Conservation (phyloP, 2,113 vertebrate genomes). For the Sinocyclocheilus anshuiensis region DNA sequence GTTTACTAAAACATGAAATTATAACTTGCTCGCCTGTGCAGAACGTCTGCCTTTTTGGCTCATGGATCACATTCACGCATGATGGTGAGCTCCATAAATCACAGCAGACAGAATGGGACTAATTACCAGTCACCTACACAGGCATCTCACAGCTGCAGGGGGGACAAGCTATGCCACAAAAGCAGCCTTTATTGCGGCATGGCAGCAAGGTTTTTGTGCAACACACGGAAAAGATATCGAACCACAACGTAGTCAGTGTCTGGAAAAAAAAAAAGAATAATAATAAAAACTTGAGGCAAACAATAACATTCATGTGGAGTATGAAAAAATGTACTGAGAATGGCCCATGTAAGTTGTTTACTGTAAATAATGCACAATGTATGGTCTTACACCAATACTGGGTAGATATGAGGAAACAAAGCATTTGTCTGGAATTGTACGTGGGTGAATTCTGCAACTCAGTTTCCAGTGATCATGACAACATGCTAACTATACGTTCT, state of each 20-base stretch:
- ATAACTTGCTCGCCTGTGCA: conserved; percentile 55
- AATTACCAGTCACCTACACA: conserved; percentile 74
- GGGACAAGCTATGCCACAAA: conserved; percentile 12
- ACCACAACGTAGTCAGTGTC: not conserved
- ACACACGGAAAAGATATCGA: not conserved
- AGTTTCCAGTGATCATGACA: not conserved
- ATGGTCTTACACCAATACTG: not conserved
- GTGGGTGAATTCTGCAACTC: not conserved
- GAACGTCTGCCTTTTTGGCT: conserved; percentile 68
- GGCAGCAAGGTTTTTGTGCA: conserved; percentile 4
- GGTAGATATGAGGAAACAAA: not conserved
- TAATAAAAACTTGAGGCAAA: not conserved
- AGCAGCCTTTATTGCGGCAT: not conserved
- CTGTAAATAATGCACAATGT: not conserved
- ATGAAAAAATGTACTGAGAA: not conserved
- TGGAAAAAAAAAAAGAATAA: not conserved
- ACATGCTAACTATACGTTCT: not conserved
- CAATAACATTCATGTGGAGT: not conserved
- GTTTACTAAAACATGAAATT: conserved; percentile 48
- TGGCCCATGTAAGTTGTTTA: not conserved
- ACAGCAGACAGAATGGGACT: conserved; percentile 84
- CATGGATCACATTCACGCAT: conserved; percentile 77
- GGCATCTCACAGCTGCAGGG: conserved; percentile 18
- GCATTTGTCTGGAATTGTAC: not conserved
- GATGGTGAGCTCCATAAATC: conserved; percentile 80